phyloP scores from a whole-genome alignment of 2,888 invertebrate species.

The Phorcus lineatus region DNA sequence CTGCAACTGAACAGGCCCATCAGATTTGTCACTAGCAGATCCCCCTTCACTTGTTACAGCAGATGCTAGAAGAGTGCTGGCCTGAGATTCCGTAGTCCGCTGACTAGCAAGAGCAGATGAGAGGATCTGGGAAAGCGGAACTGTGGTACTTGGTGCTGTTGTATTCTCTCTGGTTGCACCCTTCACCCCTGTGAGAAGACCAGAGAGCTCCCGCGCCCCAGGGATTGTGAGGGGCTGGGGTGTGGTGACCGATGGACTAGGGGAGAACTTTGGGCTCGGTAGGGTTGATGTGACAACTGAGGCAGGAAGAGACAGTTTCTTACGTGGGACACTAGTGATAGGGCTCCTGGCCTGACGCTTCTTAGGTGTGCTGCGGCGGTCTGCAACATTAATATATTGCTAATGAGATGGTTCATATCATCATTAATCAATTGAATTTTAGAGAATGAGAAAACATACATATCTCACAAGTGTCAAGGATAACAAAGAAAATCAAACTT shows the following conservation, averaged over 20 bases:
- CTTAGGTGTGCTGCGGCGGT: conserved; percentile 22
- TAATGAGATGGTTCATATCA: no score
- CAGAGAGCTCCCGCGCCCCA: conserved; percentile 46
- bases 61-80: conserved; percentile 10
- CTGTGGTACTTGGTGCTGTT: neutral
- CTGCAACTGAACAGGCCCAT: neutral
- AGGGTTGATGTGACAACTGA: neutral
- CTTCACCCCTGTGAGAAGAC: conserved; percentile 38
- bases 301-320: conserved; percentile 14
- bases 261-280: neutral
- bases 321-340: conserved; percentile 20
- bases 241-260: conserved; percentile 29
- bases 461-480: no score
- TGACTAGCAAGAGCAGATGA: conserved; percentile 3
- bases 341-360: conserved; percentile 29
- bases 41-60: conserved; percentile 8
- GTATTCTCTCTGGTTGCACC: neutral
- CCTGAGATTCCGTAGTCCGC: neutral
- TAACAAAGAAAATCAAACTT: neutral
- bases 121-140: conserved; percentile 26
- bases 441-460: no score
- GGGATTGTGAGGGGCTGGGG: conserved; percentile 35
- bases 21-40: neutral
- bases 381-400: neutral
- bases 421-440: no score